A percentile compares a stretch with the other conserved stretches of the same genome.
These are phyloP conservation scores for Mormyrops boulengeri DNA, from an alignment of 2,797 vertebrate genomes.

Conservation along the genomic window DNA sequence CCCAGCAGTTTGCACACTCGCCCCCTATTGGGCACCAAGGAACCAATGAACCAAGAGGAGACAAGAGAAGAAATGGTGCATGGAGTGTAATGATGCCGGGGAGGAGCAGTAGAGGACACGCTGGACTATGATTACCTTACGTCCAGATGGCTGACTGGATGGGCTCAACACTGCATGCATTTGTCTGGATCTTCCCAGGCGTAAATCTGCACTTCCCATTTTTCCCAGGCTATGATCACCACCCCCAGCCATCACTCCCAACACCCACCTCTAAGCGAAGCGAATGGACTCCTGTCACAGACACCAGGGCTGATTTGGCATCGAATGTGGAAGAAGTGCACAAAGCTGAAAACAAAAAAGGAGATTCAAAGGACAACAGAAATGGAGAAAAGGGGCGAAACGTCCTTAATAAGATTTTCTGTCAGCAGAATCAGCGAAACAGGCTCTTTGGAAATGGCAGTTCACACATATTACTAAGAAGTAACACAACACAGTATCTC, in stretches of 20 bases:
- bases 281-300: not conserved
- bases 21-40: not conserved
- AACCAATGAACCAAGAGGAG: constrained; percentile 23
- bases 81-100: not conserved
- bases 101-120: not conserved
- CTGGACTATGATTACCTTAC: not conserved
- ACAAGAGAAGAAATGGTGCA: not conserved
- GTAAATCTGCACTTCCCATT: not conserved
- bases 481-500: not conserved
- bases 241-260: not conserved
- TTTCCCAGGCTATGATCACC: not conserved
- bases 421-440: not conserved
- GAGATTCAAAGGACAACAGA: not conserved
- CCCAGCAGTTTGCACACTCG: not conserved
- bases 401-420: not conserved
- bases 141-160: not conserved
- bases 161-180: not conserved
- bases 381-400: not conserved
- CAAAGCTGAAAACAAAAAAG: not conserved
- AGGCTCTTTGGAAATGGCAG: not conserved
- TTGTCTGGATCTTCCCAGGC: not conserved
- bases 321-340: not conserved
- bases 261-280: not conserved
- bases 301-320: not conserved
- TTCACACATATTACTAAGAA: not conserved